Percentiles rank a stretch among this genome's conserved stretches.
These are phyloP conservation scores for Drosophila serrata DNA, from an alignment of 1,140 invertebrate genomes.

Conservation along the genomic window DNA sequence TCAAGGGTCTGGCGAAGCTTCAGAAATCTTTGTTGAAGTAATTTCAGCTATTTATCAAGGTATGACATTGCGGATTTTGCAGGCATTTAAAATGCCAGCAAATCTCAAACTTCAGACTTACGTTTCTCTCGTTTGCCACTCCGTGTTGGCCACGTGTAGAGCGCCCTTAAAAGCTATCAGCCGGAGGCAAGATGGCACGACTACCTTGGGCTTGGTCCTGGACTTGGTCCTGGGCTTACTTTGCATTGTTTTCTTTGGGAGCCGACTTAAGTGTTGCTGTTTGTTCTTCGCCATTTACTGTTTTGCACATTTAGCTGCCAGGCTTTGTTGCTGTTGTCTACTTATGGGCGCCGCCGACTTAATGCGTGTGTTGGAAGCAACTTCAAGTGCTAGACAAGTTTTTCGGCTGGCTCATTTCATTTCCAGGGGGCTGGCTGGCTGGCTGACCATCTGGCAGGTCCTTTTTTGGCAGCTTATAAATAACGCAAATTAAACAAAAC, in stretches of 20 bases:
- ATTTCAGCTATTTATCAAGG: slow-evolving; percentile 80
- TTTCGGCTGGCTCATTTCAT: slow-evolving; percentile 37
- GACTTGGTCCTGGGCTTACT: slow-evolving; percentile 36
- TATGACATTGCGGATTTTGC: slow-evolving; percentile 76
- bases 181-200: slow-evolving; percentile 13
- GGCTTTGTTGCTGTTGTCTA: slow-evolving; percentile 56
- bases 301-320: slow-evolving; percentile 76
- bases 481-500: slow-evolving; percentile 78
- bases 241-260: slow-evolving; percentile 70
- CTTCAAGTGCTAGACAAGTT: slow-evolving; percentile 57
- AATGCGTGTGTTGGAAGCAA: slow-evolving; percentile 59
- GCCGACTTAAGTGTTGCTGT: slow-evolving; percentile 74
- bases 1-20: slow-evolving; percentile 7
- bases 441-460: slow-evolving; percentile 47
- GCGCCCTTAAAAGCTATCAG: slow-evolving; percentile 27
- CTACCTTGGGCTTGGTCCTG: slow-evolving; percentile 33
- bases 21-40: slow-evolving; percentile 51
- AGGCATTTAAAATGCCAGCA: slow-evolving; percentile 69
- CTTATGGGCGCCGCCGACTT: slow-evolving; percentile 43
- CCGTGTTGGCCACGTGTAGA: slow-evolving; percentile 38
- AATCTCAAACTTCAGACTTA: slow-evolving; percentile 60
- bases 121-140: slow-evolving; percentile 15
- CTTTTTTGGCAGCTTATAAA: slow-evolving; percentile 73
- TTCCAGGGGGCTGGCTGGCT: slow-evolving; percentile 45
- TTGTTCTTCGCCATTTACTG: slow-evolving; percentile 47